Percentiles rank a stretch among this genome's conserved stretches.
phyloP scores from a whole-genome alignment of 2,888 invertebrate genomes.

The Sipha maydis region DNA sequence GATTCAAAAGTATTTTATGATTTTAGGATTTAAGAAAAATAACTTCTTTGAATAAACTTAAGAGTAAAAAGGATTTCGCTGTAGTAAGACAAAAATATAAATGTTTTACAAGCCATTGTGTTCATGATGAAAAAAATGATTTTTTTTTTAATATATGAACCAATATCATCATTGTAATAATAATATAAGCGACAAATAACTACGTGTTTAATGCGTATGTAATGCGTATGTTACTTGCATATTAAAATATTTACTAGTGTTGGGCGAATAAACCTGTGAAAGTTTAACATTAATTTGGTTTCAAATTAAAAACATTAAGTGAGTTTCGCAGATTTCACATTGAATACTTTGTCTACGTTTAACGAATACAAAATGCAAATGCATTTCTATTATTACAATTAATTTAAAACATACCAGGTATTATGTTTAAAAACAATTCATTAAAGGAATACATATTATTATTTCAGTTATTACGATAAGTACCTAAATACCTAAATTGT shows the following conservation, averaged over 20 bases:
- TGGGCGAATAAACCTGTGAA: neutral
- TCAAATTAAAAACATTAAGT: conserved; percentile 42
- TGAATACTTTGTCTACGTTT: conserved; percentile 13
- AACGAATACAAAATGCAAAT: conserved; percentile 5
- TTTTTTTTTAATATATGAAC: neutral
- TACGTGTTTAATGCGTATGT: neutral
- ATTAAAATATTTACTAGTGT: neutral
- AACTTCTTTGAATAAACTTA: no score
- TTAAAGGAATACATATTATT: neutral
- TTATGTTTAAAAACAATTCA: neutral
- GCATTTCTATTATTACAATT: neutral
- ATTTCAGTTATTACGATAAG: neutral
- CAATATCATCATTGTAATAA: neutral
- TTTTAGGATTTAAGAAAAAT: no score
- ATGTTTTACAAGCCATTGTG: neutral
- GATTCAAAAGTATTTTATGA: no score
- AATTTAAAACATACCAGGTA: neutral
- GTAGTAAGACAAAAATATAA: neutral
- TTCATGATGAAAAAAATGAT: neutral
- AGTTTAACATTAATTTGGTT: conserved; percentile 36
- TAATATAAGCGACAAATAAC: neutral
- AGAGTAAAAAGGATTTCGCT: neutral
- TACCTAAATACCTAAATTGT: neutral
- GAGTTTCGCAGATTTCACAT: conserved; percentile 42
- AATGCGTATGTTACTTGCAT: conserved; percentile 16